Conservation (phyloP, 1,140 invertebrate genomes). For the Cardiocondyla obscurior region DNA sequence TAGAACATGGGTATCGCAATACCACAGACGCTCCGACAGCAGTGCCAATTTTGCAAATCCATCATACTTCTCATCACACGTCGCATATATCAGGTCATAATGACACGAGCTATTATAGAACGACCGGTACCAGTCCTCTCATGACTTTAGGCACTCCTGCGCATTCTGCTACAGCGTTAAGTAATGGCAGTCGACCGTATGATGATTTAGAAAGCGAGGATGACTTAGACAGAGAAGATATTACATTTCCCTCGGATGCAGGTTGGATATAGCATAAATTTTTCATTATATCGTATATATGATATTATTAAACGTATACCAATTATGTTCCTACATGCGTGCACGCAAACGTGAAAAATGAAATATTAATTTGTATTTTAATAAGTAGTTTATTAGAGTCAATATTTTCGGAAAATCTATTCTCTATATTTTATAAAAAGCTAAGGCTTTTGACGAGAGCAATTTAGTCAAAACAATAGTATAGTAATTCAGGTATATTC, state of each 20-base stretch:
- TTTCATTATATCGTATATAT: not conserved
- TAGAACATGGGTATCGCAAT: conserved; percentile 80
- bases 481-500: conserved; percentile 64
- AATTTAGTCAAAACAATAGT: conserved; percentile 26
- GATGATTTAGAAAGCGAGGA: conserved; percentile 96
- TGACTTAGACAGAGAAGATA: conserved; percentile 93
- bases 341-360: not conserved
- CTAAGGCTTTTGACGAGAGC: not conserved
- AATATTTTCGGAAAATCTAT: not conserved
- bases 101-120: conserved; percentile 80
- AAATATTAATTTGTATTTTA: not conserved
- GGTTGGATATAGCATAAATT: conserved; percentile 82
- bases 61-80: conserved; percentile 76
- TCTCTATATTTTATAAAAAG: conserved; percentile 4
- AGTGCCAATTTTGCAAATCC: conserved; percentile 78
- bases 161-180: conserved; percentile 82
- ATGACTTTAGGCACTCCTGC: conserved; percentile 83
- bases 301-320: not conserved
- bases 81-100: conserved; percentile 79
- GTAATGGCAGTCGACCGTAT: conserved; percentile 87
- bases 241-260: conserved; percentile 91
- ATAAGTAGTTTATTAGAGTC: not conserved
- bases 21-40: conserved; percentile 77
- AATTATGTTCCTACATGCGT: not conserved
- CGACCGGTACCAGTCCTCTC: conserved; percentile 84